phyloP scores from a whole-genome alignment of 53 echinoderm and acorn worm genomes.

The Hippasteria phrygiana region DNA sequence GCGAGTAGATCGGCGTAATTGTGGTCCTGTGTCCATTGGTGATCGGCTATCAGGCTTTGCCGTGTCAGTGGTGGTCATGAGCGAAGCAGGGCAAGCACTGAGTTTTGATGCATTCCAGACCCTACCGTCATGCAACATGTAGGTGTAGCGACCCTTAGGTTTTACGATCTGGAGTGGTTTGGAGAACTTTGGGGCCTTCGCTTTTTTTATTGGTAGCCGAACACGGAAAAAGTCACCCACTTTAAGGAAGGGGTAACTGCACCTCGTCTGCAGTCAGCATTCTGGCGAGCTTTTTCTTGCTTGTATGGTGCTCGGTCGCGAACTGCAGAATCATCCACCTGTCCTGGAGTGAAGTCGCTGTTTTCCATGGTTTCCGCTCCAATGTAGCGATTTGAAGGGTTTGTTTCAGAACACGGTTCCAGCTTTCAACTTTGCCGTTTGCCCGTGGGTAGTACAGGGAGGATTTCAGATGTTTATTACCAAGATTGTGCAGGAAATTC shows the following conservation, averaged over 20 bases:
- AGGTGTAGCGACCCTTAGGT: slow-evolving; percentile 39
- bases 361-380: not conserved
- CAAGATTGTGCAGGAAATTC: not conserved
- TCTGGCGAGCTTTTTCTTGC: too few species aligned
- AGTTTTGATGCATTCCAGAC: slow-evolving; percentile 42
- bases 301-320: slow-evolving; percentile 17
- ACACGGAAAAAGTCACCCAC: slow-evolving; percentile 50
- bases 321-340: slow-evolving; percentile 30
- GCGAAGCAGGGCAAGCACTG: not conserved
- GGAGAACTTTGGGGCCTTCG: slow-evolving; percentile 32
- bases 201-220: not conserved
- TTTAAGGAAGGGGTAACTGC: not conserved
- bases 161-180: slow-evolving; percentile 29
- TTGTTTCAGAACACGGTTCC: not conserved
- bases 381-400: not conserved
- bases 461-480: not conserved
- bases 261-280: too few species aligned
- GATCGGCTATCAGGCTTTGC: too few species aligned
- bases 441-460: not conserved
- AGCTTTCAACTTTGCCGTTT: not conserved
- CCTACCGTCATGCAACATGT: slow-evolving; percentile 33
- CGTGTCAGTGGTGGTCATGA: not conserved
- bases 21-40: not conserved
- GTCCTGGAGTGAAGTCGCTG: not conserved
- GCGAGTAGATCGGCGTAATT: not conserved